Base-by-base conservation (phyloP, 2,113 vertebrate genomes). In the Indicator indicator region DNA sequence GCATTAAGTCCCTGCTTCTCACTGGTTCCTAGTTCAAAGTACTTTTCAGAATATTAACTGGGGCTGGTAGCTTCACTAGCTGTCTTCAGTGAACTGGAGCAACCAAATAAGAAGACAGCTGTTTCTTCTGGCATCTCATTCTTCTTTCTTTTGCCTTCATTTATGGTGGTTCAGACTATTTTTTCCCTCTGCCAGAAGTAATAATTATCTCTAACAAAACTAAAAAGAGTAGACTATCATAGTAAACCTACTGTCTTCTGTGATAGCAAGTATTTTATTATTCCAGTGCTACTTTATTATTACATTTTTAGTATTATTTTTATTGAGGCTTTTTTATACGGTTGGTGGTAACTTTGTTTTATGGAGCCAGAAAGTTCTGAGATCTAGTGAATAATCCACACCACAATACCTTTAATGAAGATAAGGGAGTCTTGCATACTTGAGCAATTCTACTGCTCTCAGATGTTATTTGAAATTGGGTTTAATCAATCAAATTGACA, bases 401-500 rank as follows among this genome's bases (percentile, higher is more conserved):
- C 63, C 56, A 69, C 89, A 50, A 59, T 96, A 79, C 70, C 71
- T 95, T 95, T 95, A 95, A 95, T 97, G 94, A 97, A 91, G 94
- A 95, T 82, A 95, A 93, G 88, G 73, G 82, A 95, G 88, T 94
- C 84, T 74, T 84, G 82, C 85, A 94, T 90, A 95, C 92, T 92
- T 93, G 95, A 96, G 74, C 95, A 94, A 73, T 91, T 96, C 84
- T 89, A 65, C 76, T 91, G 92, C 93, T 86, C 82, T 86, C 56
- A 80, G 81, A 91, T 91, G 77, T 75, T 94, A 13, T 96, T 93
- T 94, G 79, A 91, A 70, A 94, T 95, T 94, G 67, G 81, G 58
- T 87, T 95, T 91, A 95, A 96, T 97, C 93, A 95, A 93, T 97
- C 92, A 95, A 91, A 94, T 90, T 95, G 96, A 69, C 89, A 44